Conservation (phyloP, 2,113 vertebrate species). For the Hassar affinis region DNA sequence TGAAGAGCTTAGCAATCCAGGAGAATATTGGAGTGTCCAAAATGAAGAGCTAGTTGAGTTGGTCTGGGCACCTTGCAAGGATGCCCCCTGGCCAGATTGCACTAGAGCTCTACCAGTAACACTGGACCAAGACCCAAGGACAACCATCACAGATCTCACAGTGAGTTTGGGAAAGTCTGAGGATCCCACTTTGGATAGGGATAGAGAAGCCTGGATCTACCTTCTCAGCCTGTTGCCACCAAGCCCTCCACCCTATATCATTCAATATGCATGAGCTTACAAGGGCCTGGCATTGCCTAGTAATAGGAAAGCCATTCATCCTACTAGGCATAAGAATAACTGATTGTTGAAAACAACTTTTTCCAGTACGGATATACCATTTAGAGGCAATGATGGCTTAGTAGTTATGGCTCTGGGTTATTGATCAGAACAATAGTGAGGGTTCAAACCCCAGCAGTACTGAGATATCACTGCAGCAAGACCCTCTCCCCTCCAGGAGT, state of each 20-base stretch:
- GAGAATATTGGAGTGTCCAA: neutral
- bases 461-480: no score
- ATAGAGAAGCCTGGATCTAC: neutral
- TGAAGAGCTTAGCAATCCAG: neutral
- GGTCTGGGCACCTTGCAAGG: neutral
- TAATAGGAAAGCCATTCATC: neutral
- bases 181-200: neutral
- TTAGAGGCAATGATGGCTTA: no score
- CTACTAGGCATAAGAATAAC: neutral
- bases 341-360: neutral
- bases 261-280: neutral
- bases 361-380: no score
- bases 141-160: neutral
- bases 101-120: neutral
- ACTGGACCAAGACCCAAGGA: neutral
- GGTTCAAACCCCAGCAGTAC: no score
- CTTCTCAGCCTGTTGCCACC: neutral
- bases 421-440: no score
- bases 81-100: neutral
- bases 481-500: no score
- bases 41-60: neutral
- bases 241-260: neutral
- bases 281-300: neutral
- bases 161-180: neutral
- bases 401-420: no score